Evolutionary conservation across 2,797 vertebrate genomes (phyloP).

Genomic region (Enteromius treurensis): DNA sequence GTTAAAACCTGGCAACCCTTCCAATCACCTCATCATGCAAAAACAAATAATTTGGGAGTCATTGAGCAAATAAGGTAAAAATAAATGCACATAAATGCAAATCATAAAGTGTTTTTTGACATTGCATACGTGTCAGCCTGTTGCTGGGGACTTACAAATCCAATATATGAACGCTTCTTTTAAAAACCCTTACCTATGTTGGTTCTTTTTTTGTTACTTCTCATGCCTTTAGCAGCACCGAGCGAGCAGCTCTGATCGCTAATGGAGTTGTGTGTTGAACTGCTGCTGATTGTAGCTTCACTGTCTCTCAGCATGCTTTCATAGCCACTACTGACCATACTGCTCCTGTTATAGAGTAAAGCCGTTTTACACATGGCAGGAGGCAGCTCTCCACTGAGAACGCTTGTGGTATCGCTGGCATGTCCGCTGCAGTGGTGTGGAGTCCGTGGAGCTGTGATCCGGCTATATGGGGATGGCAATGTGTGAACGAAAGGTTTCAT

Average conservation of each 20-base stretch:
- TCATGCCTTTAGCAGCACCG: constrained; percentile 78
- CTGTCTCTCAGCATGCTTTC: constrained; percentile 96
- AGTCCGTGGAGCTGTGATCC: constrained; percentile 87
- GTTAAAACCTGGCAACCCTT: too few relatives aligned
- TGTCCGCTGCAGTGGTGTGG: constrained; percentile 88
- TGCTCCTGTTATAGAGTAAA: constrained; percentile 87
- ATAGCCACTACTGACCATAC: constrained; percentile 93
- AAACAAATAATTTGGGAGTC: too few relatives aligned
- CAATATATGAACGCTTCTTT: too few relatives aligned
- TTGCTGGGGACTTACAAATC: too few relatives aligned
- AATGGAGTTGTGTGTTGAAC: constrained; percentile 89
- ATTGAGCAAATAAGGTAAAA: too few relatives aligned
- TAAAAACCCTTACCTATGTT: constrained; percentile 79
- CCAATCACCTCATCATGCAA: too few relatives aligned
- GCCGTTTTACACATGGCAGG: constrained; percentile 97
- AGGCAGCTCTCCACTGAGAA: constrained; percentile 90
- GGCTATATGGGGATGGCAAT: constrained; percentile 92
- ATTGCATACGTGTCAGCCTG: too few relatives aligned
- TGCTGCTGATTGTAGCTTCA: constrained; percentile 88
- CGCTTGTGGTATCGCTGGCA: constrained; percentile 90
- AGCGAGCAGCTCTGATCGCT: constrained; percentile 88
- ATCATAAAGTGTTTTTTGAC: too few relatives aligned
- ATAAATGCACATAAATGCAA: too few relatives aligned
- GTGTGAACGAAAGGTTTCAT: constrained; percentile 68
- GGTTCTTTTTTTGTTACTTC: constrained; percentile 84